phyloP scores from a whole-genome alignment of 2,113 vertebrate genomes.

The Python bivittatus region DNA sequence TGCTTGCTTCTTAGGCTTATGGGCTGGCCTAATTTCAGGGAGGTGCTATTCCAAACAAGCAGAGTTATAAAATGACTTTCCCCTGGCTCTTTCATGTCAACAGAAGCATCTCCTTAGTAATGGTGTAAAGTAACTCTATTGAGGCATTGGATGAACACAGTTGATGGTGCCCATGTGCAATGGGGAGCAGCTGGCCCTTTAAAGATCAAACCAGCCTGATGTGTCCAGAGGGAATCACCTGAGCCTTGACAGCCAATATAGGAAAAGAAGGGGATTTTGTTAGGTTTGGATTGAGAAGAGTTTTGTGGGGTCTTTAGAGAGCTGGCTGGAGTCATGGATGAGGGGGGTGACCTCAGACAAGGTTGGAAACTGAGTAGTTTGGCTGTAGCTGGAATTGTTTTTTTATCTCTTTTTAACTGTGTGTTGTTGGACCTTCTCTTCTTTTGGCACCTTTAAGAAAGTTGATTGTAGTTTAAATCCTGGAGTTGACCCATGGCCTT shows the following conservation, averaged over 20 bases:
- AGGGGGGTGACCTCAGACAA: not conserved
- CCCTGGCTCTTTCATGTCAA: not conserved
- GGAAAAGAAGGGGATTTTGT: not conserved
- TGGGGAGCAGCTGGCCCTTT: not conserved
- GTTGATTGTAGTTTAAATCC: not conserved
- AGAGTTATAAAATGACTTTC: not conserved
- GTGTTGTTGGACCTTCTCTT: not conserved
- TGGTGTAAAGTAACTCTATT: not conserved
- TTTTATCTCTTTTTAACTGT: not conserved
- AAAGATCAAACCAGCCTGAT: not conserved
- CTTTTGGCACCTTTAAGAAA: not conserved
- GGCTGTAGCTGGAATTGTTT: not conserved
- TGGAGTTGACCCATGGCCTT: not conserved
- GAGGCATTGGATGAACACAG: not conserved
- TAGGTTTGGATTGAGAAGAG: not conserved
- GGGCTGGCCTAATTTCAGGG: not conserved
- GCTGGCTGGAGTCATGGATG: not conserved
- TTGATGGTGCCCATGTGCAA: not conserved
- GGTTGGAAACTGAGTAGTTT: not conserved
- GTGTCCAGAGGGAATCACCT: not conserved
- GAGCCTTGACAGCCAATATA: not conserved
- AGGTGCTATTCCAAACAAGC: not conserved
- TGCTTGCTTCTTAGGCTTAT: not conserved
- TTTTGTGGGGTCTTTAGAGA: not conserved
- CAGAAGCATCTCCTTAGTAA: not conserved